Base-by-base conservation (phyloP, 2,797 vertebrate species). In the Phalanger gymnotis region DNA sequence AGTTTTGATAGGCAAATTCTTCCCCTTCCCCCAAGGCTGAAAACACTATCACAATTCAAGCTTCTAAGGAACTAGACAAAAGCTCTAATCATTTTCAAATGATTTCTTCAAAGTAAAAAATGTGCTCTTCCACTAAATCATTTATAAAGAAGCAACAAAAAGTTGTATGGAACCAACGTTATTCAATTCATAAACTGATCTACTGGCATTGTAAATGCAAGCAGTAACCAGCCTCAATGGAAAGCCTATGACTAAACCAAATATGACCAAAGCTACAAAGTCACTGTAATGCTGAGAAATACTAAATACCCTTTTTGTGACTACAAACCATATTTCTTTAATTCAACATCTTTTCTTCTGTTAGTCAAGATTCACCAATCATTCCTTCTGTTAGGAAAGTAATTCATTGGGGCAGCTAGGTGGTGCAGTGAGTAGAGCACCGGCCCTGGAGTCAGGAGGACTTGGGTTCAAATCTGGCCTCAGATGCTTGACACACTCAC, bases 121-220 rank as follows among this genome's bases (percentile, higher is more conserved):
- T 27, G 47, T 81, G 40, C 10, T 87, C 73, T 51, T 47, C 73
- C 73, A 87, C 22, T 47, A 81, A 25, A 51, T 87, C 9, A 27
- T 51, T 27, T 22, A 51, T 51, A 87, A 51, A 51, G 73, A 2
- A 81, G 40, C 73, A 87, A 51, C 40, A 47, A 51, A 57, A 81
- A 81, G 73, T 11, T 40, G 34, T 73, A 87, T 11, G 40, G 22
- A 51, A 40, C 3, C 73, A 87, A 87, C 22, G 51, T 81, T 40
- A 81, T 87, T 87, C 73, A 47, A 40, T 12, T 87, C 40, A 94
- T 96, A 96, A 96, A 96, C 4, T 89, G 0, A 61, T 92, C 51
- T 89, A 34, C 94, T 66, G 95, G 87, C 95, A 96, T 95, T 97
- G 54, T n/a, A 96, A 96, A 96, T 73, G 95, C 7, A 94, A 57